phyloP scores from a whole-genome alignment of 2,888 invertebrate genomes.

The Drosophila colorata region DNA sequence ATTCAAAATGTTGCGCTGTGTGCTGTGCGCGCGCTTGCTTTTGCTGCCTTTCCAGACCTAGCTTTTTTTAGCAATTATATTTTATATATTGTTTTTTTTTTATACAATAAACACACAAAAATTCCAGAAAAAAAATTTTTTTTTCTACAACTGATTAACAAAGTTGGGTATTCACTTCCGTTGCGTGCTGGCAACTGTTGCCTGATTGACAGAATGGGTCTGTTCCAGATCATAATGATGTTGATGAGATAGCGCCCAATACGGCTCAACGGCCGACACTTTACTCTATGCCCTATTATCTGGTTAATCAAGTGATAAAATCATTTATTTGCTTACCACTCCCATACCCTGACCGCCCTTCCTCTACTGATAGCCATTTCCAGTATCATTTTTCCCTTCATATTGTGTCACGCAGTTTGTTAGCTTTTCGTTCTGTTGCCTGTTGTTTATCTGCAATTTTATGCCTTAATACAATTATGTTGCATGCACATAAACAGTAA shows the following conservation, averaged over 20 bases:
- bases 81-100: neutral
- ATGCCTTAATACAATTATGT: neutral
- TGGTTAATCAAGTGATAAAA: conserved; percentile 33
- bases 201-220: conserved; percentile 41
- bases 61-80: neutral
- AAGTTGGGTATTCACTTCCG: conserved; percentile 17
- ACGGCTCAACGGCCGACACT: conserved; percentile 37
- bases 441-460: neutral
- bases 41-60: neutral
- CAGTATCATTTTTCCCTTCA: conserved; percentile 2
- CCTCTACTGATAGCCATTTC: conserved; percentile 8
- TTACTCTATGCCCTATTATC: conserved; percentile 51
- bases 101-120: too few species aligned
- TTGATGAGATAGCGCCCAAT: conserved; percentile 16
- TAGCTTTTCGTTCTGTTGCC: neutral
- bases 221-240: conserved; percentile 22
- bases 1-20: too few species aligned
- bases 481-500: neutral
- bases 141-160: conserved; percentile 1
- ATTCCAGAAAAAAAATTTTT: too few species aligned
- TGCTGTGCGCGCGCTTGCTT: neutral
- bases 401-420: neutral
- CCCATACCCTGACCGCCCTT: neutral
- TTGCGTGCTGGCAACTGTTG: conserved; percentile 13
- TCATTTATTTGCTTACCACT: conserved; percentile 15